phyloP scores from a whole-genome alignment of 2,797 vertebrate species.

The Melanogrammus aeglefinus region DNA sequence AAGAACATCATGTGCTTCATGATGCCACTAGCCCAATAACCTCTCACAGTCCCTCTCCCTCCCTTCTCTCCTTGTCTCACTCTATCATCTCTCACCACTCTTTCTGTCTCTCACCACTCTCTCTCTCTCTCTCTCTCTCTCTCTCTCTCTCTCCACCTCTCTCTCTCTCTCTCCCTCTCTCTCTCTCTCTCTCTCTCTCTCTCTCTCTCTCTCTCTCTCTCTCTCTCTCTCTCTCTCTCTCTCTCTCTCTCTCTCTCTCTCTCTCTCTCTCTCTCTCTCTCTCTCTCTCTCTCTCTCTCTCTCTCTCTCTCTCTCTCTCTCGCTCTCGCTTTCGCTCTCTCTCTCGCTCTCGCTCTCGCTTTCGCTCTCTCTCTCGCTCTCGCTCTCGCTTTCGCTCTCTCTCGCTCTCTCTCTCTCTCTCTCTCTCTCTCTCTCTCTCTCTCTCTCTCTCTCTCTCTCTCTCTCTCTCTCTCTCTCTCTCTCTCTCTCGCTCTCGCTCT shows the following conservation, averaged over 20 bases:
- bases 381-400: not conserved
- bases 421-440: not conserved
- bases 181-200: not conserved
- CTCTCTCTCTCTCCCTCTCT: not conserved
- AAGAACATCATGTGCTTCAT: conserved; percentile 75
- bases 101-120: not conserved
- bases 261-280: not conserved
- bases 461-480: not conserved
- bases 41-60: not conserved
- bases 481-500: not conserved
- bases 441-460: not conserved
- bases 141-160: not conserved
- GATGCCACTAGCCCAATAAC: conserved; percentile 9
- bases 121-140: not conserved
- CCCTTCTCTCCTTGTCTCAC: not conserved
- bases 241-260: not conserved
- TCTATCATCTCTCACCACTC: not conserved
- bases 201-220: not conserved
- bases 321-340: not conserved
- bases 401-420: not conserved
- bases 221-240: not conserved
- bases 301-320: not conserved
- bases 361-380: not conserved
- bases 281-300: not conserved
- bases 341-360: not conserved